Percentiles rank a stretch among this genome's conserved stretches.
These are phyloP conservation scores for Mesocentrotus franciscanus DNA, from an alignment of 53 echinoderm and acorn worm genomes.

Conservation along the genomic window DNA sequence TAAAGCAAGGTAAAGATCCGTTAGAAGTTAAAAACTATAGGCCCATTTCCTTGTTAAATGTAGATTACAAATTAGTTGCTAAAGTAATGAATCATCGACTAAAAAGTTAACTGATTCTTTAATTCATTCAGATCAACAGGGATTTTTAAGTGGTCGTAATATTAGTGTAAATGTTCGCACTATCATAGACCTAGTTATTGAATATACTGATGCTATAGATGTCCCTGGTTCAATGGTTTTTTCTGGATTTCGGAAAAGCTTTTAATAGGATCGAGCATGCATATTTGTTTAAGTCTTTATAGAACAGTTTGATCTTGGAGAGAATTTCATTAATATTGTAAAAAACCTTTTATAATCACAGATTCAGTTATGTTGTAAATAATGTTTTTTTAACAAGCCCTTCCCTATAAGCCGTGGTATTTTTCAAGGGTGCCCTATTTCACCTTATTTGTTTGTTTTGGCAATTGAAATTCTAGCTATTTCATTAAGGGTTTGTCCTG, in stretches of 20 bases:
- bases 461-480: no score
- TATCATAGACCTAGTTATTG: slow-evolving; percentile 54
- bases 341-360: slow-evolving; percentile 47
- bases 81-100: no score
- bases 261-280: slow-evolving; percentile 55
- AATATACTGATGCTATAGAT: slow-evolving; percentile 7
- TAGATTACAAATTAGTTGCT: no score
- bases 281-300: slow-evolving; percentile 37
- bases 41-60: not conserved
- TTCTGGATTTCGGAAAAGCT: slow-evolving; percentile 64
- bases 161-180: slow-evolving; percentile 59
- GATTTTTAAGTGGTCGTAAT: slow-evolving; percentile 39
- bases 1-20: not conserved
- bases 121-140: slow-evolving; percentile 64
- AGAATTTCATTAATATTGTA: not conserved
- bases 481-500: no score
- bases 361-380: slow-evolving; percentile 42
- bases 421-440: slow-evolving; percentile 62
- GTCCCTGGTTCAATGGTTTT: slow-evolving; percentile 40
- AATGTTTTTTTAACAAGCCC: slow-evolving; percentile 41
- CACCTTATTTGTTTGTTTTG: slow-evolving; percentile 63
- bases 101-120: not conserved
- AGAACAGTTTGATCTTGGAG: slow-evolving; percentile 48
- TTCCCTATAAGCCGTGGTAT: slow-evolving; percentile 50
- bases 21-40: not conserved